A percentile compares a stretch with the other conserved stretches of the same genome.
Conservation (phyloP, 1,140 invertebrate species). For the Atta colombica region DNA sequence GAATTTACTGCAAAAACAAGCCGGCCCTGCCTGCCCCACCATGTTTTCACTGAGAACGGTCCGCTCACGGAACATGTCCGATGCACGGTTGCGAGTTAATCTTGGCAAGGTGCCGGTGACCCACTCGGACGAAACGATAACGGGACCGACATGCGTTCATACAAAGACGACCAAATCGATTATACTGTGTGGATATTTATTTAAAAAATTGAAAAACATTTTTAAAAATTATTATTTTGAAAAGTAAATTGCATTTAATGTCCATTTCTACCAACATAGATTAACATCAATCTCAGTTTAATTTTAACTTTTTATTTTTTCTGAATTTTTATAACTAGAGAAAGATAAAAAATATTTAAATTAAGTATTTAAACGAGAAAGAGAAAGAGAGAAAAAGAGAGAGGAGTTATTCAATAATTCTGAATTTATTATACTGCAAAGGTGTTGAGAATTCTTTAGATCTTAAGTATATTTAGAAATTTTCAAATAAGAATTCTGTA, state of each 20-base stretch:
- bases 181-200: not conserved
- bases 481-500: no score
- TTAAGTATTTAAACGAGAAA: not conserved
- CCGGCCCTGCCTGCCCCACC: conserved; percentile 75
- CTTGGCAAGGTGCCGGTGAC: conserved; percentile 80
- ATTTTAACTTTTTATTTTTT: no score
- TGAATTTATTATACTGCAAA: not conserved
- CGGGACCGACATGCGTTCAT: conserved; percentile 81
- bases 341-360: no score
- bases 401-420: not conserved
- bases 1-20: conserved; percentile 24
- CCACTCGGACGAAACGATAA: conserved; percentile 84
- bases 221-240: not conserved
- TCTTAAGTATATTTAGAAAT: not conserved
- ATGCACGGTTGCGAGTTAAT: conserved; percentile 73
- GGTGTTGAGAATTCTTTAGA: not conserved
- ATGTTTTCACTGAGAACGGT: conserved; percentile 67
- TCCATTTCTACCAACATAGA: no score
- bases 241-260: not conserved
- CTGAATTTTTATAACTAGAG: no score
- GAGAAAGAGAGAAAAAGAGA: not conserved
- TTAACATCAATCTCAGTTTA: no score
- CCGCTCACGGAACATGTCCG: conserved; percentile 66
- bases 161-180: conserved; percentile 67
- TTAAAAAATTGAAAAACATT: not conserved